Evolutionary conservation across 2,888 invertebrate species (phyloP).

Genomic region (Adela reaumurella): DNA sequence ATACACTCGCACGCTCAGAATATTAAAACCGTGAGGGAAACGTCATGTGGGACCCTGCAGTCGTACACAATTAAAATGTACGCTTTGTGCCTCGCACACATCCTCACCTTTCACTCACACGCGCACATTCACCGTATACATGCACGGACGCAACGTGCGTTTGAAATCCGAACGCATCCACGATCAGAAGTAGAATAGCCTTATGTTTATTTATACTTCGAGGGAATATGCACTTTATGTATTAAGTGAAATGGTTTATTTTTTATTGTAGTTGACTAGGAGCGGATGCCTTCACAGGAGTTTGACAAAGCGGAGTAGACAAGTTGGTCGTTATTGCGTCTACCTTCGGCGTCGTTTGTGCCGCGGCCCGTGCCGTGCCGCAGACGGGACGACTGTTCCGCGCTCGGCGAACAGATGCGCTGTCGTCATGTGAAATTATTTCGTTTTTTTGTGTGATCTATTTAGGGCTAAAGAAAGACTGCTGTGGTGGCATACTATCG

Average conservation of each 20-base stretch:
- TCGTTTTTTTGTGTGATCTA: too few species aligned
- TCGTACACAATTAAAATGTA: constrained; percentile 32
- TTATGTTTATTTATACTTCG: too few species aligned
- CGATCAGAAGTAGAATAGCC: too few species aligned
- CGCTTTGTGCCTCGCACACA: not conserved
- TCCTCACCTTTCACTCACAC: not conserved
- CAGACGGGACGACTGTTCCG: too few species aligned
- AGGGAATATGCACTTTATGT: too few species aligned
- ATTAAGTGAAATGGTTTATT: not conserved
- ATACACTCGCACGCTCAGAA: constrained; percentile 42
- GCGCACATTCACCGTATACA: not conserved
- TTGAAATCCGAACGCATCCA: not conserved
- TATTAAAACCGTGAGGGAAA: constrained; percentile 44
- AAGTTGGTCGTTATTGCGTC: not conserved
- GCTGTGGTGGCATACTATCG: too few species aligned
- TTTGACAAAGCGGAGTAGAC: not conserved
- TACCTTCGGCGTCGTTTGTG: not conserved
- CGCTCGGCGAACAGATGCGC: not conserved
- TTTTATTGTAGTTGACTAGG: not conserved
- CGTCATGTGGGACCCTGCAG: constrained; percentile 47
- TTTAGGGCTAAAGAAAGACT: too few species aligned
- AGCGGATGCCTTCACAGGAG: not conserved
- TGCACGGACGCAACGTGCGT: not conserved
- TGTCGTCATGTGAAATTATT: too few species aligned
- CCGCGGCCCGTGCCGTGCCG: not conserved